Evolutionary conservation across 2,113 vertebrate species (phyloP).

Genomic region (Petromus typicus): DNA sequence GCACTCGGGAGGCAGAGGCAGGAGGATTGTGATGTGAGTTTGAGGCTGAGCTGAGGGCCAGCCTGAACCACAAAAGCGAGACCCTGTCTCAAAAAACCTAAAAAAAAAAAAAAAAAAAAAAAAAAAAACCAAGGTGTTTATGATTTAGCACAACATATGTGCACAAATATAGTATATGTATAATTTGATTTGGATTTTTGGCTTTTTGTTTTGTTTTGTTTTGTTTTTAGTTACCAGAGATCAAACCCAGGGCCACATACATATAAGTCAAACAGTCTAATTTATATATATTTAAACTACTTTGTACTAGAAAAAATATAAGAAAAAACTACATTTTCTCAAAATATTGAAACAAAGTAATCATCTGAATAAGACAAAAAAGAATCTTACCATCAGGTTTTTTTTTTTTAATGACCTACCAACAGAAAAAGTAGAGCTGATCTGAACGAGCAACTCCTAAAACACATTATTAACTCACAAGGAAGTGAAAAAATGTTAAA

Average conservation of each 20-base stretch:
- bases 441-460: neutral
- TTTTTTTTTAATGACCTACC: neutral
- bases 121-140: neutral
- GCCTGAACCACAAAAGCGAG: too few species aligned
- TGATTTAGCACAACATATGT: neutral
- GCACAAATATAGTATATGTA: neutral
- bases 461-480: neutral
- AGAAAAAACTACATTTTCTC: conserved; percentile 37
- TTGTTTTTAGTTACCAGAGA: neutral
- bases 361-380: conserved; percentile 33
- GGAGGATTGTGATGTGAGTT: too few species aligned
- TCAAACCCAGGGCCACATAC: neutral
- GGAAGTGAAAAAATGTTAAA: neutral
- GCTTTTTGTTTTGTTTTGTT: neutral
- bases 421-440: neutral
- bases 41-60: too few species aligned
- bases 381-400: neutral
- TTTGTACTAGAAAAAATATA: neutral
- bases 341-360: conserved; percentile 19
- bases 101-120: too few species aligned
- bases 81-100: too few species aligned
- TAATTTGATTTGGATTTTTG: neutral
- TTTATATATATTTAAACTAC: conserved; percentile 23
- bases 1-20: too few species aligned
- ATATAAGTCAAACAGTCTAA: neutral